Conservation (phyloP, 2,113 vertebrate species). For the Blennius ocellaris region DNA sequence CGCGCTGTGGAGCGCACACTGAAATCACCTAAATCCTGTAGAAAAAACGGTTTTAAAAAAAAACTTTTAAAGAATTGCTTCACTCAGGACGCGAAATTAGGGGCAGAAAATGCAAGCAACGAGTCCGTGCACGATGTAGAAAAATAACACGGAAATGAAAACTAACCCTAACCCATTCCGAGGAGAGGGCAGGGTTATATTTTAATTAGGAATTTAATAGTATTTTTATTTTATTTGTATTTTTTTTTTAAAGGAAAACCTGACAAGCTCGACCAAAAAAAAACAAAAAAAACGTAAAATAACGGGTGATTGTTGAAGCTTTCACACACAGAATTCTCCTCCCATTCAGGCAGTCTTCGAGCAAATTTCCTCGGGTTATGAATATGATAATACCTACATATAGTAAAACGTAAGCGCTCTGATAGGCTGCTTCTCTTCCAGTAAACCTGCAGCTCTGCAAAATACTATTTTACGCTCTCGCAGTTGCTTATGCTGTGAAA, state of each 20-base stretch:
- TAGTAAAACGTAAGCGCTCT: slow-evolving; percentile 16
- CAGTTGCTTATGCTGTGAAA: neutral
- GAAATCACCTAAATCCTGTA: neutral
- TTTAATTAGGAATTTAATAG: neutral
- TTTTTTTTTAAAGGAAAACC: slow-evolving; percentile 22
- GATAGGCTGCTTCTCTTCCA: slow-evolving; percentile 11
- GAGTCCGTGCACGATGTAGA: neutral
- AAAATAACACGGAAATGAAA: neutral
- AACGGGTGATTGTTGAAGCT: neutral
- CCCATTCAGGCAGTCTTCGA: neutral
- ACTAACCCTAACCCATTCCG: neutral
- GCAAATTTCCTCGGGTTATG: slow-evolving; percentile 23
- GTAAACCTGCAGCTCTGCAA: slow-evolving; percentile 11
- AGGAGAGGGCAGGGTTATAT: neutral
- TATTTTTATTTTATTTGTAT: too few relatives aligned
- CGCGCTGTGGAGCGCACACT: slow-evolving; percentile 10
- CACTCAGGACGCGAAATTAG: neutral
- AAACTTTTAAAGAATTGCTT: neutral
- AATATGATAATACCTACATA: slow-evolving; percentile 32
- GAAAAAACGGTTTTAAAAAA: neutral
- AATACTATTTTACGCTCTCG: slow-evolving; percentile 18
- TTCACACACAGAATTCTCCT: slow-evolving; percentile 4
- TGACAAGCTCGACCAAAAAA: neutral
- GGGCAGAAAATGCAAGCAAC: neutral
- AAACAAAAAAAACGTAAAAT: neutral